These are phyloP conservation scores for Tinamus major DNA, from an alignment of 2,797 vertebrate genomes.

Conservation along the genomic window DNA sequence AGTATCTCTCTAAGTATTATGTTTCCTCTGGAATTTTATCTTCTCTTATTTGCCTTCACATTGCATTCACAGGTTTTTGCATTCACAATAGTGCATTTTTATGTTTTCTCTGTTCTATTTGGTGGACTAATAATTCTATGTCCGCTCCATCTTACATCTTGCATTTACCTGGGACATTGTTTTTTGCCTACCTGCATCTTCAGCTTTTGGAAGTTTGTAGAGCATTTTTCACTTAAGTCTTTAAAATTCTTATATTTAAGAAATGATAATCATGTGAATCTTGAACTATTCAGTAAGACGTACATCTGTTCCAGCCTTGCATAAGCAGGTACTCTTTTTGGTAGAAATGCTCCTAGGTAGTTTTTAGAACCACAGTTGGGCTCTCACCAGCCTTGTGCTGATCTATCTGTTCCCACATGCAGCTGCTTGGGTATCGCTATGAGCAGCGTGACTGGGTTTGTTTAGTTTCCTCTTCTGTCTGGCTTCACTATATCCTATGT, in stretches of 20 bases:
- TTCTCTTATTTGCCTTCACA: background rate
- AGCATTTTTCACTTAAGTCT: background rate
- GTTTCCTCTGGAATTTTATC: background rate
- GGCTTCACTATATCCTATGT: background rate
- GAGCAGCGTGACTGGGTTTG: background rate
- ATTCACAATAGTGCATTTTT: background rate
- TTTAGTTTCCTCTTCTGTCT: background rate
- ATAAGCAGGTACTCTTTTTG: background rate
- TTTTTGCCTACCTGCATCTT: background rate
- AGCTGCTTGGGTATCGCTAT: fast-evolving
- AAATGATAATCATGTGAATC: background rate
- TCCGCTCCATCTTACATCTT: background rate
- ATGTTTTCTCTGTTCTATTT: background rate
- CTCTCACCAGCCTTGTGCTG: background rate
- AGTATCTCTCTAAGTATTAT: background rate
- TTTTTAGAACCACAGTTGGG: background rate
- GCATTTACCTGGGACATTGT: background rate
- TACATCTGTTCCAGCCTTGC: background rate
- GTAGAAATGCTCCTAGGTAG: background rate
- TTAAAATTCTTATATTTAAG: background rate
- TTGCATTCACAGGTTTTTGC: background rate
- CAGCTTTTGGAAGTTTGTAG: background rate
- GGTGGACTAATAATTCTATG: background rate
- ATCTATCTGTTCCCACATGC: background rate
- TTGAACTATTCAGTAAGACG: background rate